These are phyloP conservation scores for Rafetus swinhoei DNA, from an alignment of 2,113 vertebrate species.

Conservation along the genomic window DNA sequence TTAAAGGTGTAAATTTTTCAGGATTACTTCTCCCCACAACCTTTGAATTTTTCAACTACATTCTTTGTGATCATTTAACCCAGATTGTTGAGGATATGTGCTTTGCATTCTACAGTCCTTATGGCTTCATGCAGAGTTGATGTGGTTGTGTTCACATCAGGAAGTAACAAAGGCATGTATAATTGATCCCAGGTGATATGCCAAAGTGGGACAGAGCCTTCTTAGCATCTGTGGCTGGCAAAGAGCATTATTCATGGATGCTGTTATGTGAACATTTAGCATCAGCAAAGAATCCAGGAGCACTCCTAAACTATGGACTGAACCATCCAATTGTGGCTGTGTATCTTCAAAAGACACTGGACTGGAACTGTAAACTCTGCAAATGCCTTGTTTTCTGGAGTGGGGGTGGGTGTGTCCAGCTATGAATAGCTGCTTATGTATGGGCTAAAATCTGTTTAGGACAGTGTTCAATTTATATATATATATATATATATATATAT, in stretches of 20 bases:
- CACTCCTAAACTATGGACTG: not conserved
- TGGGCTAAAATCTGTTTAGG: not conserved
- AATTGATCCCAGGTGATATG: not conserved
- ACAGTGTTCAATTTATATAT: not conserved
- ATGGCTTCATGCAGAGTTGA: not conserved
- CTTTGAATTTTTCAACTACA: not conserved
- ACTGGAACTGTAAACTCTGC: not conserved
- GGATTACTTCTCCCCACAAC: not conserved
- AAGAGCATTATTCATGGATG: not conserved
- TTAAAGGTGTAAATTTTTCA: not conserved
- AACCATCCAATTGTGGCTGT: not conserved
- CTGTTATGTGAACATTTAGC: not conserved
- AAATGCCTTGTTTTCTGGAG: not conserved
- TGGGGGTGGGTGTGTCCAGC: not conserved
- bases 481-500: not conserved
- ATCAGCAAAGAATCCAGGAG: not conserved
- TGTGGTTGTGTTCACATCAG: not conserved
- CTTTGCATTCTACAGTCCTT: not conserved
- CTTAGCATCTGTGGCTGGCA: not conserved
- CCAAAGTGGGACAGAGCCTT: not conserved
- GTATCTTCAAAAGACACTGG: not conserved
- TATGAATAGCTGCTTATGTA: not conserved
- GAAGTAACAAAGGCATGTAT: not conserved
- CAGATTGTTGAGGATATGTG: not conserved
- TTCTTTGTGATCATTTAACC: not conserved